Percentiles rank a stretch among this genome's conserved stretches.
Conservation (phyloP, 1,140 invertebrate genomes). For the Aphelenchoides avenae region DNA sequence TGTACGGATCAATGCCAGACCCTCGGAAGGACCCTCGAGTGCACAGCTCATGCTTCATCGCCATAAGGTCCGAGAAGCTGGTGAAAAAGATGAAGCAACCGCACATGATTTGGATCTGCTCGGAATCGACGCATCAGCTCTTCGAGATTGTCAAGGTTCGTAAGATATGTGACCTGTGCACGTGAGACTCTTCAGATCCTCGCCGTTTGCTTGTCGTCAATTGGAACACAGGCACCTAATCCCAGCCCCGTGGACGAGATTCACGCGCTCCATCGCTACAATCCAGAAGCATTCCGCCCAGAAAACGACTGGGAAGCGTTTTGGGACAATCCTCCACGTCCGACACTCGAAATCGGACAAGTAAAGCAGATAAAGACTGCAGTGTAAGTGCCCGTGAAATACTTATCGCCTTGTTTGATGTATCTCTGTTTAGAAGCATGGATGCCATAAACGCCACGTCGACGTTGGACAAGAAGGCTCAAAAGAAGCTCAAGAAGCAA, state of each 20-base stretch:
- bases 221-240: slow-evolving; percentile 13
- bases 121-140: slow-evolving; percentile 30
- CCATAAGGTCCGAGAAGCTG: slow-evolving; percentile 4
- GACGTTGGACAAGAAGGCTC: background rate
- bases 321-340: slow-evolving; percentile 27
- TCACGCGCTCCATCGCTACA: slow-evolving; percentile 21
- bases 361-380: background rate
- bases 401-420: slow-evolving; percentile 3
- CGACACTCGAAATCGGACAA: background rate
- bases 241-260: slow-evolving; percentile 13
- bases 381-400: slow-evolving; percentile 1
- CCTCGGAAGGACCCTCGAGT: slow-evolving; percentile 9
- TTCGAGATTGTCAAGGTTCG: slow-evolving; percentile 29
- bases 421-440: slow-evolving; percentile 14
- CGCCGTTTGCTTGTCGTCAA: slow-evolving; percentile 2
- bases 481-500: background rate
- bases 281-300: slow-evolving; percentile 11
- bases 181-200: background rate
- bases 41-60: slow-evolving; percentile 21
- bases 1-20: slow-evolving; percentile 10
- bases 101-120: slow-evolving; percentile 35
- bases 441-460: slow-evolving; percentile 17
- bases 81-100: slow-evolving; percentile 18
- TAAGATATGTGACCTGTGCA: background rate
- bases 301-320: slow-evolving; percentile 31